Base-by-base conservation (phyloP, 2,113 vertebrate genomes). In the Fulica atra region DNA sequence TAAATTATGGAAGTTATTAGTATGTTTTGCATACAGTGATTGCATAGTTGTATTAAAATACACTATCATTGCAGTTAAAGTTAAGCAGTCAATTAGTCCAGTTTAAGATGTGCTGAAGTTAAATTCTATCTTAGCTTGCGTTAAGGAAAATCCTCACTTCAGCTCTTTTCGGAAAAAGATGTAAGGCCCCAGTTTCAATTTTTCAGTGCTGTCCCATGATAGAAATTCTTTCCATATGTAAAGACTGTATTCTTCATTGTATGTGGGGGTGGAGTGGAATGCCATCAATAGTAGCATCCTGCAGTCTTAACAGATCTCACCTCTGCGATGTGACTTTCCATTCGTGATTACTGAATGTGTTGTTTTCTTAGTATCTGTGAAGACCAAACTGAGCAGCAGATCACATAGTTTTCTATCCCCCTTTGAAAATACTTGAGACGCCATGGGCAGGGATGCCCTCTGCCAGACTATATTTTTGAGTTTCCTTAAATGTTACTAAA, bases 31-130 rank as follows among this genome's bases (percentile, higher is more conserved):
- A 90, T 93, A 77, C 65, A 83, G 65, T 95, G 89, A 73, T 94
- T 92, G 65, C 79, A 84, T n/a, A 94, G 80, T 92, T 94, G 81
- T 82, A 91, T 81, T 92, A 81, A 96, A 96, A 92, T 86, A 71
- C 33, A 86, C 80, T 96, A 95, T 60, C 86, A 92, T 59, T 83
- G 93, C 84, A 95, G 44, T 79, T 74, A 44, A 85, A 86, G 86
- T 91, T 84, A 83, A 91, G 83, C 71, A 96, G 77, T 74, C 84
- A 61, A 93, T 95, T 92, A 90, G 81, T 72, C 80, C 83, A 63
- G 72, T 96, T 96, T 88, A 94, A 81, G 48, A 94, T 78, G 33
- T 68, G 59, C 71, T 71, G 74, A 71, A 86, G 59, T 88, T 40
- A 88, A 92, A 92, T 44, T 92, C 68, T 59, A 40, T 60, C 51